Percentiles rank a stretch among this genome's conserved stretches.
Conservation (phyloP, 2,113 vertebrate genomes). For the Anarrhichthys ocellatus region DNA sequence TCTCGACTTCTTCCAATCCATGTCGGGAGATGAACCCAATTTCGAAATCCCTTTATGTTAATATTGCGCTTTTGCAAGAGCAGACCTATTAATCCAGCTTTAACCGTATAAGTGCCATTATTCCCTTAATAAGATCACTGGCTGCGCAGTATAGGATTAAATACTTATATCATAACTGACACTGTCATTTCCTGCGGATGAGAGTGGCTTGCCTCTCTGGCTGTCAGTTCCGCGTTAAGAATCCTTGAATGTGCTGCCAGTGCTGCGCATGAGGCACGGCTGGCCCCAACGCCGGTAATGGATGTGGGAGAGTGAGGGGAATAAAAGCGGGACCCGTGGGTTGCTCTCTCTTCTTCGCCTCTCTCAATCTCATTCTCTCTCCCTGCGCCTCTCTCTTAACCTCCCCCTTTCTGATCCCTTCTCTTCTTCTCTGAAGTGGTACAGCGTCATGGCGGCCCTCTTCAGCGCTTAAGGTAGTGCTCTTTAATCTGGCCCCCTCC, state of each 20-base stretch:
- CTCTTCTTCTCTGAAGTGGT: slow-evolving; percentile 69
- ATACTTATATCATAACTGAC: slow-evolving; percentile 87
- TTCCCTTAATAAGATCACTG: slow-evolving; percentile 88
- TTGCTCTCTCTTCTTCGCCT: slow-evolving; percentile 52
- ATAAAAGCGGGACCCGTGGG: slow-evolving; percentile 69
- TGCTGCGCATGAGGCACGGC: slow-evolving; percentile 45
- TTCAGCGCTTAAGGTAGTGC: slow-evolving; percentile 62
- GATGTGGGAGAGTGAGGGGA: slow-evolving; percentile 76
- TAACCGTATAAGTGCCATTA: slow-evolving; percentile 86
- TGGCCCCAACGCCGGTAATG: slow-evolving; percentile 70
- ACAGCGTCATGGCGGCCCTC: slow-evolving; percentile 56
- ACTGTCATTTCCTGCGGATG: slow-evolving; percentile 82
- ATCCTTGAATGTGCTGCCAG: slow-evolving; percentile 73
- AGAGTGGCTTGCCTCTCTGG: slow-evolving; percentile 73
- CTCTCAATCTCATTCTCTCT: slow-evolving; percentile 58
- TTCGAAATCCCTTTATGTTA: slow-evolving; percentile 87
- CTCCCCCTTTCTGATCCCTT: slow-evolving; percentile 57
- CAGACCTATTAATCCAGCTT: slow-evolving; percentile 87
- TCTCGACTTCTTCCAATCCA: slow-evolving; percentile 72
- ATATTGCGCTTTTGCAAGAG: slow-evolving; percentile 83
- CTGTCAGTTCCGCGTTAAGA: slow-evolving; percentile 82
- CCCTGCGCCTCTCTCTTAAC: slow-evolving; percentile 49
- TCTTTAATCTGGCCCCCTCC: slow-evolving; percentile 70
- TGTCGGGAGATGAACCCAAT: slow-evolving; percentile 78
- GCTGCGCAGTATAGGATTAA: slow-evolving; percentile 87